Conservation (phyloP, 2,797 vertebrate genomes). For the Tapera naevia region DNA sequence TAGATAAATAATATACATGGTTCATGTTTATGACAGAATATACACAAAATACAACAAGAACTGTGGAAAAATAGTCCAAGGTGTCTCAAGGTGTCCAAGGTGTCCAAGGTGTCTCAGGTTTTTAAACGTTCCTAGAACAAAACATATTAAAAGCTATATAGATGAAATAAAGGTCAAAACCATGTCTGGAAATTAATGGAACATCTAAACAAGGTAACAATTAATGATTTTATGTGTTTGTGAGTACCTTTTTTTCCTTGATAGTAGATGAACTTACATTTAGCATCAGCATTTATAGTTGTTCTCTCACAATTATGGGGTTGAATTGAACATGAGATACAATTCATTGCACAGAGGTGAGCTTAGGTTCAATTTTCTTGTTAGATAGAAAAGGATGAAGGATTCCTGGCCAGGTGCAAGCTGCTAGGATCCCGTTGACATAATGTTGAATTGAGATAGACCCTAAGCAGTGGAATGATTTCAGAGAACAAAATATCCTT, state of each 20-base stretch:
- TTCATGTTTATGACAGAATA: background rate
- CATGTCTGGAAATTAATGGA: background rate
- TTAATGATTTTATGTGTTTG: background rate
- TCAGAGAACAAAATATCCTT: background rate
- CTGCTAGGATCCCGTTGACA: rapidly evolving
- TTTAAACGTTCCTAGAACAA: background rate
- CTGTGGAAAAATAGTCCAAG: background rate
- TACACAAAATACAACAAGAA: background rate
- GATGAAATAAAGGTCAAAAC: background rate
- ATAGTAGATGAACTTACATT: background rate
- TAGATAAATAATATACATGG: background rate
- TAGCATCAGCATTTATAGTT: background rate
- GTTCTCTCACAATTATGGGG: background rate
- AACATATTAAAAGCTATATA: background rate
- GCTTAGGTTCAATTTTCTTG: background rate
- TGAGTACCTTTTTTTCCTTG: background rate
- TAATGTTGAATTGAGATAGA: background rate
- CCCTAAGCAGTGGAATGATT: background rate
- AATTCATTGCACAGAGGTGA: background rate
- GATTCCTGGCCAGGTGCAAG: background rate
- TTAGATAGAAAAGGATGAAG: background rate
- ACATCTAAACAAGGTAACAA: background rate
- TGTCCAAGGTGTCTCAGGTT: background rate
- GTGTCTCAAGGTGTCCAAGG: too few relatives aligned
- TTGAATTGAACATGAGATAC: background rate